Base-by-base conservation (phyloP, 2,888 invertebrate species). In the Amphipyra tragopoginis region DNA sequence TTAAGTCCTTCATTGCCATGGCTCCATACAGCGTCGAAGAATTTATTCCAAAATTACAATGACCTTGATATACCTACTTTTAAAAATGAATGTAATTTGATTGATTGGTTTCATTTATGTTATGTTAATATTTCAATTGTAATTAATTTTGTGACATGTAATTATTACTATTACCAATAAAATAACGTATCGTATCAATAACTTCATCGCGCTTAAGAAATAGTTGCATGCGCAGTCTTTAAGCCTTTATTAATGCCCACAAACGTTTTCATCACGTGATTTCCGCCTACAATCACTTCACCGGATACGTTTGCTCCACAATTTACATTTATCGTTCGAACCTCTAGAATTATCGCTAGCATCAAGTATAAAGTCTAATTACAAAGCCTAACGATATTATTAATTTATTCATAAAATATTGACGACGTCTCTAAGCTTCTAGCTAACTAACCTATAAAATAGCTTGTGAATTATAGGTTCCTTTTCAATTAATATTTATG, bases 321-420 rank as follows among this genome's bases (percentile, higher is more conserved):
- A 64, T 71, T 58, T 55, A 52, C 15, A 57, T 74, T 74, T 56
- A 71, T 71, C 56, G 49, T n/a, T 44, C 7, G 11, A 39, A 33
- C 7, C 21, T 40, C 33, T 63, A 44, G 75, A 74, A 62, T 70
- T 71, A 71, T 71, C 75, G 33, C 33, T 5, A n/a, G 53, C 47
- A 74, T 71, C 70, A 51, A 14, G 43, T 50, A 57, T 74, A 71
- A 51, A 57, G 9, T 71, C 45, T 72, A 70, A 70, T 75, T 59
- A 75, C 71, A 44, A 54, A 36, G 34, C 58, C 15, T 58, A 72
- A 58, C 65, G 75, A 71, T 59, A 59, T 75, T 71, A 55, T 63
- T 58, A 75, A 71, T 71, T 70, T 64, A 71, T 72, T 71, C 65
- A 72, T 64, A 70, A 49, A 58, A 63, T 53, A 62, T 69, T 64